These are phyloP conservation scores for Antheraea pernyi DNA, from an alignment of 1,140 invertebrate genomes.

Conservation along the genomic window DNA sequence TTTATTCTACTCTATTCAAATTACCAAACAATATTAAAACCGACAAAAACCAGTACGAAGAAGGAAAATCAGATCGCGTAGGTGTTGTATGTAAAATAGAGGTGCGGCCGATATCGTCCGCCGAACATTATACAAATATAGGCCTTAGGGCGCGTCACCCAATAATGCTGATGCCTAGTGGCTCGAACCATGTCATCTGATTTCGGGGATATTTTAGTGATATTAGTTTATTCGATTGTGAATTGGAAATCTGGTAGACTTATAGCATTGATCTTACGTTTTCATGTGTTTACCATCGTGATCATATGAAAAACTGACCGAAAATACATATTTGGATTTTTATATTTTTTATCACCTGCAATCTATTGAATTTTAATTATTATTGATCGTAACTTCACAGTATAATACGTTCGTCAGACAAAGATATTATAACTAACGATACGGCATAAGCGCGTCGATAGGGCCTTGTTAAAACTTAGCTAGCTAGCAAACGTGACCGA, in stretches of 20 bases:
- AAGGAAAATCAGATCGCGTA: slow-evolving; percentile 11
- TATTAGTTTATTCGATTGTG: slow-evolving; percentile 13
- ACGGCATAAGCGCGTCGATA: no score
- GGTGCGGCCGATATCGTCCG: slow-evolving; percentile 28
- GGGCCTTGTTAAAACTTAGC: no score
- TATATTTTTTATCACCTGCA: no score
- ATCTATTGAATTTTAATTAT: no score
- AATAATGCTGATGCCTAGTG: slow-evolving; percentile 35
- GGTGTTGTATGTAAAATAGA: slow-evolving; percentile 35
- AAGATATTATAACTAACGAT: no score
- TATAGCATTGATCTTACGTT: no score
- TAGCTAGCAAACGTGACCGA: no score
- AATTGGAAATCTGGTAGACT: slow-evolving; percentile 4
- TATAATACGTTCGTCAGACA: no score
- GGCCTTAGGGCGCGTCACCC: slow-evolving; percentile 23
- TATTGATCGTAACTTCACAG: no score
- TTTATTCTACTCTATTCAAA: background rate
- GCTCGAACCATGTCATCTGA: slow-evolving; percentile 17
- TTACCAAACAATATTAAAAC: slow-evolving; percentile 6
- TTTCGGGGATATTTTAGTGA: slow-evolving; percentile 9
- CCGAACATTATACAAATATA: slow-evolving; percentile 19
- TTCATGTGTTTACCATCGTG: no score
- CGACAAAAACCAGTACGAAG: slow-evolving; percentile 3
- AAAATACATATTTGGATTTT: no score
- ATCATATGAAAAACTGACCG: no score